These are phyloP conservation scores for Sesia bembeciformis DNA, from an alignment of 2,888 invertebrate genomes.

Conservation along the genomic window DNA sequence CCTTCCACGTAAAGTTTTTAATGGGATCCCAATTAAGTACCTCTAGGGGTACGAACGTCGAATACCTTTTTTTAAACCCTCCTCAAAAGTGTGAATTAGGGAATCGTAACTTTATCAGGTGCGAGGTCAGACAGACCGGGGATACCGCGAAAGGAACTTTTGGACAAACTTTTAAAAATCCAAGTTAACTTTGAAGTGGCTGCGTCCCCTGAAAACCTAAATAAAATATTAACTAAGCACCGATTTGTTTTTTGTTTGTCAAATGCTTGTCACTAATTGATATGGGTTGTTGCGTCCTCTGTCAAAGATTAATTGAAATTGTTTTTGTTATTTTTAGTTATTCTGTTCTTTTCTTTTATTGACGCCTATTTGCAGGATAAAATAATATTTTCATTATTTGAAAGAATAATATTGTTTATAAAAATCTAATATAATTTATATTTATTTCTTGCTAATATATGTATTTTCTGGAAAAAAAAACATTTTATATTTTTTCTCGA, in stretches of 20 bases:
- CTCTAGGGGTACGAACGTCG: too few relatives aligned
- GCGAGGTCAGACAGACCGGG: slow-evolving; percentile 46
- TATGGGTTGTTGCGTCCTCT: slow-evolving; percentile 43
- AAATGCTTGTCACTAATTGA: slow-evolving; percentile 53
- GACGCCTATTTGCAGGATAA: too few relatives aligned
- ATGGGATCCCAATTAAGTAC: too few relatives aligned
- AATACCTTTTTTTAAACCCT: slow-evolving; percentile 45
- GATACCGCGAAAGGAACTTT: slow-evolving; percentile 49
- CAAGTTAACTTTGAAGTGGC: slow-evolving; percentile 57
- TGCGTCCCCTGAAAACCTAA: slow-evolving; percentile 30
- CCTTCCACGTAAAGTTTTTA: too few relatives aligned
- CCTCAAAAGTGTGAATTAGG: slow-evolving; percentile 67
- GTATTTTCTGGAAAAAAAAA: too few relatives aligned
- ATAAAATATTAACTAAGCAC: slow-evolving; percentile 58
- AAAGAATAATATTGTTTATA: too few relatives aligned
- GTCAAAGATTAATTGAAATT: slow-evolving; percentile 34
- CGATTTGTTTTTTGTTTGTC: slow-evolving; percentile 46
- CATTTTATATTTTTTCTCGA: too few relatives aligned
- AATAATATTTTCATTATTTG: too few relatives aligned
- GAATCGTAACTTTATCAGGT: slow-evolving; percentile 67
- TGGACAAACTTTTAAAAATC: slow-evolving; percentile 67
- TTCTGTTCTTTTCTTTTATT: too few relatives aligned
- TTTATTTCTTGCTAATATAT: too few relatives aligned
- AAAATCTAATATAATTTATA: too few relatives aligned
- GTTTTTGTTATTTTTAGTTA: slow-evolving; percentile 13